phyloP scores from a whole-genome alignment of 2,797 vertebrate species.

The Oryzias dopingdopingensis region DNA sequence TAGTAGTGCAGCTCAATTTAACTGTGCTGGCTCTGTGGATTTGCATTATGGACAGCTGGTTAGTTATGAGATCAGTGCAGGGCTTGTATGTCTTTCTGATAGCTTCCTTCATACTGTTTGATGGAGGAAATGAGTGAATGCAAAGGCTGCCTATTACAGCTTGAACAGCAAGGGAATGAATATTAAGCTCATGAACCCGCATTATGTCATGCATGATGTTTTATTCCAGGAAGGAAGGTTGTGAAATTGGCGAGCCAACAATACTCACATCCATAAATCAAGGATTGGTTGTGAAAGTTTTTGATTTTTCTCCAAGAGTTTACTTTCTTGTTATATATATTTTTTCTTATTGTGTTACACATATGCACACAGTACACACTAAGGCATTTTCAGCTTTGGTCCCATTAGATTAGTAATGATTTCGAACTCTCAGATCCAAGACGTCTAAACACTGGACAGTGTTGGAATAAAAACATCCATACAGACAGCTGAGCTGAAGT shows the following conservation, averaged over 20 bases:
- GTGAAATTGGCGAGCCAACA: slow-evolving; percentile 18
- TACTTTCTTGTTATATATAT: neutral
- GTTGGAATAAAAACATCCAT: slow-evolving; percentile 36
- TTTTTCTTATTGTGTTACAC: neutral
- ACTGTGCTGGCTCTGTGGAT: slow-evolving; percentile 36
- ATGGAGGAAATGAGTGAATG: neutral
- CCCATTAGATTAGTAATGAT: slow-evolving; percentile 42
- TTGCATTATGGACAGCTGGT: slow-evolving; percentile 8
- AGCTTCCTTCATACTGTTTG: slow-evolving; percentile 10
- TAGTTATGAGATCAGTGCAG: slow-evolving; percentile 20
- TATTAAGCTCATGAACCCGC: slow-evolving; percentile 20
- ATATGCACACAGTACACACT: neutral
- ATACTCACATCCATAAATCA: slow-evolving; percentile 8
- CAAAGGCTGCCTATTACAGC: neutral
- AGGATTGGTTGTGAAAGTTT: slow-evolving; percentile 14
- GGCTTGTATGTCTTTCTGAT: slow-evolving; percentile 8
- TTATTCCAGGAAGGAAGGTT: slow-evolving; percentile 15
- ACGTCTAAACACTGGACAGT: slow-evolving; percentile 10
- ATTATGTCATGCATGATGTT: slow-evolving; percentile 25
- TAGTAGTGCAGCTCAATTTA: slow-evolving; percentile 54
- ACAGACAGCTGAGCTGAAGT: slow-evolving; percentile 28
- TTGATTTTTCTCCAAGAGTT: slow-evolving; percentile 18
- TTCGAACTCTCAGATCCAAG: slow-evolving; percentile 32
- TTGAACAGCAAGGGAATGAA: slow-evolving; percentile 9
- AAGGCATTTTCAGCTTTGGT: slow-evolving; percentile 15